These are phyloP conservation scores for Gymnorhina tibicen DNA, from an alignment of 2,113 vertebrate genomes.

Conservation along the genomic window DNA sequence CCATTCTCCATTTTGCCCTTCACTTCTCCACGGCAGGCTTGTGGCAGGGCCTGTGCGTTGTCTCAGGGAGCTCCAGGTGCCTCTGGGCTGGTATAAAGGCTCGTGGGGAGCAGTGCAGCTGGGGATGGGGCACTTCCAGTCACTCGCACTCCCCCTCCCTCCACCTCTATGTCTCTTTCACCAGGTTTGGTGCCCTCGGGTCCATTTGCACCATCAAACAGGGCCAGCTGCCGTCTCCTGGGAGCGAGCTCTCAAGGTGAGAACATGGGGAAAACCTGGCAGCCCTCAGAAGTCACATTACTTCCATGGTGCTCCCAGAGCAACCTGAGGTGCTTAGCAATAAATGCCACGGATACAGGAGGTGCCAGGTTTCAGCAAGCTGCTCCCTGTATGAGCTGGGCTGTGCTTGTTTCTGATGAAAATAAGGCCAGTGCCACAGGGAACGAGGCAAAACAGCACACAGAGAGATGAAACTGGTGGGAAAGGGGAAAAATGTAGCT, in stretches of 20 bases:
- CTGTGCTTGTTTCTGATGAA: not conserved
- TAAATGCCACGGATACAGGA: not conserved
- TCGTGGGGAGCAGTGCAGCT: not conserved
- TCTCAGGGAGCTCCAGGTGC: not conserved
- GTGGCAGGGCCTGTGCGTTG: not conserved
- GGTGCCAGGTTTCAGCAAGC: not conserved
- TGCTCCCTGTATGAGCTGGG: not conserved
- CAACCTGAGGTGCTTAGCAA: not conserved
- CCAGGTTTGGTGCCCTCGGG: not conserved
- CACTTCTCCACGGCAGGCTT: not conserved
- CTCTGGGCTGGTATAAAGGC: not conserved
- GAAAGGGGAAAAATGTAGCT: not conserved
- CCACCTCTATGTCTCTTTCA: not conserved
- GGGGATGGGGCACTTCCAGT: not conserved
- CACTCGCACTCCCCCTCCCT: not conserved
- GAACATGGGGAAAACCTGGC: not conserved
- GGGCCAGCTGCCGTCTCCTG: rapidly evolving
- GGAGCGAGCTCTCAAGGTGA: not conserved
- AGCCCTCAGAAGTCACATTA: not conserved
- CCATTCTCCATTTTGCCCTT: not conserved
- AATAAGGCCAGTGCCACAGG: not conserved
- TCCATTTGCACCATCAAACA: not conserved
- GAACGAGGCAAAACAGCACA: not conserved
- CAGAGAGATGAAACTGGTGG: not conserved
- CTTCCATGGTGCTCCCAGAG: not conserved